phyloP scores from a whole-genome alignment of 2,888 invertebrate genomes.

The Agriopis aurantiaria region DNA sequence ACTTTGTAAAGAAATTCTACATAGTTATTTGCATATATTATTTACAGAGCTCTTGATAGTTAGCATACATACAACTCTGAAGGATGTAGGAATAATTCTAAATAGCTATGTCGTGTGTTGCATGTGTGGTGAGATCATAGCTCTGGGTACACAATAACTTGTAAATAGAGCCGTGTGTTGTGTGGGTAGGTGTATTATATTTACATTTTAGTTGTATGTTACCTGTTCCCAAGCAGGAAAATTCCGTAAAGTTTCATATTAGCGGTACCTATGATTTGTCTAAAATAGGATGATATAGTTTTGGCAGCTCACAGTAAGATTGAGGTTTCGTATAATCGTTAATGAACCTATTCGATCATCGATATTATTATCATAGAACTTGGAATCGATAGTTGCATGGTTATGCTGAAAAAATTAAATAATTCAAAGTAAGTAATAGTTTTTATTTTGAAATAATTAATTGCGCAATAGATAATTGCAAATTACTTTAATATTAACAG shows the following conservation, averaged over 20 bases:
- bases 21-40: neutral
- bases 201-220: neutral
- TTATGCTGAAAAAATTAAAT: too few relatives aligned
- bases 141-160: slow-evolving; percentile 41
- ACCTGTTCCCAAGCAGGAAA: neutral
- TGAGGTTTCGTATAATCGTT: too few relatives aligned
- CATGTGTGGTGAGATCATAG: slow-evolving; percentile 55
- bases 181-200: neutral
- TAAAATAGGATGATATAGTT: too few relatives aligned
- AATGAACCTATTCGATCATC: too few relatives aligned
- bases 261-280: too few relatives aligned
- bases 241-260: neutral
- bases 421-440: too few relatives aligned
- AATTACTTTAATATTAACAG: too few relatives aligned
- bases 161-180: slow-evolving; percentile 16
- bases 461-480: too few relatives aligned
- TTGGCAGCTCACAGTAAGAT: too few relatives aligned
- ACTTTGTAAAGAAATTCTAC: neutral
- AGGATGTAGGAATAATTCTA: neutral
- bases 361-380: too few relatives aligned
- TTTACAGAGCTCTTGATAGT: neutral
- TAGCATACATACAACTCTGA: neutral
- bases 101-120: slow-evolving; percentile 23
- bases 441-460: too few relatives aligned
- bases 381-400: too few relatives aligned